Base-by-base conservation (phyloP, 2,797 vertebrate genomes). In the Falco biarmicus region DNA sequence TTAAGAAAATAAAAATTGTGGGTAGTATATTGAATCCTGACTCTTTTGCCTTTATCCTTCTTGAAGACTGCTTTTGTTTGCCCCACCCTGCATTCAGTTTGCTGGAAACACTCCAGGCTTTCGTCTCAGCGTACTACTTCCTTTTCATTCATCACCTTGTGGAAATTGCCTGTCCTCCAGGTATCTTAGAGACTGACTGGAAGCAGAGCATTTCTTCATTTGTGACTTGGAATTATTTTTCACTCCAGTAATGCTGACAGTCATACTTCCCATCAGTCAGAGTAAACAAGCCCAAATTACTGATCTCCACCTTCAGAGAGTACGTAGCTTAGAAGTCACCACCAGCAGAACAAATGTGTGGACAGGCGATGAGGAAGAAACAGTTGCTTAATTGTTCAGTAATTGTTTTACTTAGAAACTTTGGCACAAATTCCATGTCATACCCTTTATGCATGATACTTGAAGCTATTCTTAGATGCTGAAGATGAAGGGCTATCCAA, bases 141-240 rank as follows among this genome's bases (percentile, higher is more conserved):
- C 96, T 96, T 90, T 94, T 96, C 96, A 89, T 93, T 96, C 90
- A 93, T 94, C 96, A 93, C 81, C 37, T 83, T 75, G 56, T 94
- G 90, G 94, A 95, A 95, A 92, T 91, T 94, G 75, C 73, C 75
- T 95, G 68, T 95, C 86, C 87, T 96, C 84, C 86, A 97, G 94
- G 90, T 95, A 90, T 94, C 86, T 96, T 87, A 45, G 29, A 90
- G 64, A 53, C 45, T 80, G 81, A 93, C 64, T 95, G 64, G 81
- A 94, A 94, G 81, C 81, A 59, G 81, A 82, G 10, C 29, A 68
- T 89, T 95, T 96, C 81, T 95, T 94, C 54, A 79, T 95, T 93
- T 96, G 60, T 88, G 77, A 57, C 64, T 93, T 90, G 71, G 66
- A 94, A 61, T 96, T 95, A 65, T 80, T 90, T 94, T 95, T 94